Evolutionary conservation across 2,888 invertebrate species (phyloP).

Genomic region (Timandra comae): DNA sequence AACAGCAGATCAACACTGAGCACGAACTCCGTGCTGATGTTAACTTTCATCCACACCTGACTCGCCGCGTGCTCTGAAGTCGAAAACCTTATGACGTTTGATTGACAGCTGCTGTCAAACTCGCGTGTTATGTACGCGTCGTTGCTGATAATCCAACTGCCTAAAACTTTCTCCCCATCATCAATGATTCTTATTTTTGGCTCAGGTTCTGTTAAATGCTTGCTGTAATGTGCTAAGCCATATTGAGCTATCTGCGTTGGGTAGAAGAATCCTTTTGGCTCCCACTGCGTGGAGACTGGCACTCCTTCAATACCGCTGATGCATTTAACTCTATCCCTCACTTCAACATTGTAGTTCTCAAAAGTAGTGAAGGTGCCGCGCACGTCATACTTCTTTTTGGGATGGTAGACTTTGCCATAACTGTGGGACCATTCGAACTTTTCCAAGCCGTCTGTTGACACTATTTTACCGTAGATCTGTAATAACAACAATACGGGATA

Average conservation of each 20-base stretch:
- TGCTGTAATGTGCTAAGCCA: constrained; percentile 97
- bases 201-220: constrained; percentile 91
- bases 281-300: constrained; percentile 98
- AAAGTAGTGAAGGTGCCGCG: constrained; percentile 96
- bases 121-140: constrained; percentile 80
- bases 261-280: constrained; percentile 95
- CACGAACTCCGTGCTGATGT: constrained; percentile 80
- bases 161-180: constrained; percentile 82
- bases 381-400: constrained; percentile 92
- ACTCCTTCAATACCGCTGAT: constrained; percentile 96
- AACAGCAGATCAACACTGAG: constrained; percentile 84
- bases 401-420: constrained; percentile 92
- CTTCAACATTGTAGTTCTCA: constrained; percentile 98
- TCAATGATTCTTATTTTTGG: constrained; percentile 84
- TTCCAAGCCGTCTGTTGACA: constrained; percentile 82
- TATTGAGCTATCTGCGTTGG: constrained; percentile 99
- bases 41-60: constrained; percentile 80
- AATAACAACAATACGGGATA: constrained; percentile 1
- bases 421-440: constrained; percentile 97
- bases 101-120: constrained; percentile 75
- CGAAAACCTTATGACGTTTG: constrained; percentile 82
- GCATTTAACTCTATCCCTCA: constrained; percentile 96
- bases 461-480: constrained; percentile 90
- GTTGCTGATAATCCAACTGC: constrained; percentile 85
- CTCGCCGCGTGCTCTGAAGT: constrained; percentile 82